Evolutionary conservation across 1,140 invertebrate genomes (phyloP).

Genomic region (Caenorhabditis tropicalis): DNA sequence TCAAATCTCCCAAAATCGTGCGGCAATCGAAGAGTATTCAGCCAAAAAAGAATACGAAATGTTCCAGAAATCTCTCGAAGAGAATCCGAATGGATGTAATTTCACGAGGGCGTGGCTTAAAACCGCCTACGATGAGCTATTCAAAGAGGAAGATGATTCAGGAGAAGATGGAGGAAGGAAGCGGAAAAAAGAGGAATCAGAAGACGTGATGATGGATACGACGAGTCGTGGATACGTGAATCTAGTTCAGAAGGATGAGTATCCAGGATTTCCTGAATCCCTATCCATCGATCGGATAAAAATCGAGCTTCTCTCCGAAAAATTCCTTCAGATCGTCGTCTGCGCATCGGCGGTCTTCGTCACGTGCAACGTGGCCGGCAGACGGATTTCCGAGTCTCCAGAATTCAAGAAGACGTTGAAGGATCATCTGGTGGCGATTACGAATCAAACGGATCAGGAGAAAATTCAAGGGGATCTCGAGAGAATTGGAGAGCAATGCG

Average conservation of each 20-base stretch:
- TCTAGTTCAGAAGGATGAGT: slow-evolving; percentile 1
- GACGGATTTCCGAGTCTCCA: slow-evolving; percentile 30
- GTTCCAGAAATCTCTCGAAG: not conserved
- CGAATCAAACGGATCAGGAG: slow-evolving; percentile 39
- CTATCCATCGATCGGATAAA: not conserved
- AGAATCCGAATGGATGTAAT: slow-evolving; percentile 38
- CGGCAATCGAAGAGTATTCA: slow-evolving; percentile 43
- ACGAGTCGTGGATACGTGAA: slow-evolving; percentile 13
- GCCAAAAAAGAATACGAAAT: slow-evolving; percentile 48
- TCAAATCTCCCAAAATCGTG: slow-evolving; percentile 35
- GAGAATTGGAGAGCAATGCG: slow-evolving; percentile 13
- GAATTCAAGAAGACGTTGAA: slow-evolving; percentile 46
- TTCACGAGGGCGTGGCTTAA: slow-evolving; percentile 28
- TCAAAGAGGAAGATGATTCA: not conserved
- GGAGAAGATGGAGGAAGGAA: not conserved
- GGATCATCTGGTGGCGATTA: slow-evolving; percentile 37
- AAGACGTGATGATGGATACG: not conserved
- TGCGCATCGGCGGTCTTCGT: slow-evolving; percentile 33
- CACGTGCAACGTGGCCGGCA: slow-evolving; percentile 45
- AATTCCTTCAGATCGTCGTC: slow-evolving; percentile 40
- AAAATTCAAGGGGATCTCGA: not conserved
- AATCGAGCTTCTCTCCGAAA: slow-evolving; percentile 19
- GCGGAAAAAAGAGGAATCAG: not conserved
- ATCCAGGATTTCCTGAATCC: slow-evolving; percentile 38
- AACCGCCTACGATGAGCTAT: slow-evolving; percentile 16